Evolutionary conservation across 2,113 vertebrate species (phyloP), one percentile per base, ranked within the genome.

Genomic region (Baryphthengus martii): DNA sequence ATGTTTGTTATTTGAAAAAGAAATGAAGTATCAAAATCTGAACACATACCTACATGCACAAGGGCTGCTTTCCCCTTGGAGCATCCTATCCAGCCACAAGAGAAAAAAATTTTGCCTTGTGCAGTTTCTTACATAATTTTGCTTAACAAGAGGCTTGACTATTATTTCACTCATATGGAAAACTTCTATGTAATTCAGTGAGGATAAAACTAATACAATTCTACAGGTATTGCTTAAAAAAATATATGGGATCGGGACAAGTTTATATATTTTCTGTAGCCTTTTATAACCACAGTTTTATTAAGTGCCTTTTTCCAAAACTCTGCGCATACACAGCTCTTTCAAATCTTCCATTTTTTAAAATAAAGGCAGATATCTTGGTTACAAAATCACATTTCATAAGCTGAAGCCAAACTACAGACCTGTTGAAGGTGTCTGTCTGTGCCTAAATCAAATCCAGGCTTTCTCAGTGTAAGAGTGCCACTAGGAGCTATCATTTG

Each of bases 81-180:
- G n/a, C 35, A 40, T 58, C 23, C 86, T 71, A 59, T 6, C 16
- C 61, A 92, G 3, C 16, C 35, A 19, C 13, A n/a, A 29, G 29
- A 78, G 26, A 19, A 81, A 72, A 75, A 42, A 68, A 2, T 7
- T 56, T 78, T 75, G 37, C 13, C 17, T 50, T 92, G 10, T 79
- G 49, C 26, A 73, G 17, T 91, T 89, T 73, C 66, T 78, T 76
- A 31, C 13, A 17, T 84, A 63, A 37, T 86, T 93, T 85, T 94
- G 14, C 58, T 74, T 65, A 75, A 31, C 29, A 29, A 28, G 49
- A 88, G 20, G 16, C 49, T 76, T 71, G 62, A 72, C 35, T 77
- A 1, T 59, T 77, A 1, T 59, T 88, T 90, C 21, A 74, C 6
- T 85, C 5, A 17, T 13, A 13, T 44, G 29, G 18, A 90, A 95